Base-by-base conservation (phyloP, 2,113 vertebrate species). In the Burhinus oedicnemus region DNA sequence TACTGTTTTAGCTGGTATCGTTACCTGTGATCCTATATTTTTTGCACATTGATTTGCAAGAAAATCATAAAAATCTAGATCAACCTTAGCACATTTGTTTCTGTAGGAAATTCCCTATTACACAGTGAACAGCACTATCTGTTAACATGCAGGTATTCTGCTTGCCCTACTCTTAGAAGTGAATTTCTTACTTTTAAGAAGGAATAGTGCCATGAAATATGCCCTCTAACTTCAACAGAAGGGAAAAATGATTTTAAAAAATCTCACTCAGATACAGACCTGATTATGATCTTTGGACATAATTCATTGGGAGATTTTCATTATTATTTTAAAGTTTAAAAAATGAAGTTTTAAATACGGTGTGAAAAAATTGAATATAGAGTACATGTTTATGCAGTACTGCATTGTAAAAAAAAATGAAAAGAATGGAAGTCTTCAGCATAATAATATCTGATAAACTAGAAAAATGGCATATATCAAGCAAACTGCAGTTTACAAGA, bases 361-460 rank as follows among this genome's bases (percentile, higher is more conserved):
- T 49, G 52, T 79, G 79, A 89, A 84, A 93, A 87, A 84, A 64
- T 0, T 89, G 52, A 88, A 87, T 96, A 54, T 58, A 90, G 58
- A 83, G 44, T 57, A 69, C 57, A 34, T 84, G 78, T 60, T 95
- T 82, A 79, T 87, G 34, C 47, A 54, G 65, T 45, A 45, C 52
- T 82, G 61, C 34, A 44, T n/a, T 72, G 23, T 57, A 90, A 42
- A 80, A 87, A 47, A 91, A 94, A 69, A 58, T 7, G 3, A 89
- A 90, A 20, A 60, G 32, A 93, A 90, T 60, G 60, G 42, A 88
- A 92, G 30, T 68, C 88, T 95, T 95, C 89, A 79, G 83, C 72
- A 91, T 87, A 89, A 61, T 72, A 91, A 87, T 80, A 82, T 80
- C 80, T 89, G 94, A 95, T 95, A 94, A 93, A 90, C 55, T 82